Conservation (phyloP, 2,113 vertebrate species). For the Philantomba maxwellii region DNA sequence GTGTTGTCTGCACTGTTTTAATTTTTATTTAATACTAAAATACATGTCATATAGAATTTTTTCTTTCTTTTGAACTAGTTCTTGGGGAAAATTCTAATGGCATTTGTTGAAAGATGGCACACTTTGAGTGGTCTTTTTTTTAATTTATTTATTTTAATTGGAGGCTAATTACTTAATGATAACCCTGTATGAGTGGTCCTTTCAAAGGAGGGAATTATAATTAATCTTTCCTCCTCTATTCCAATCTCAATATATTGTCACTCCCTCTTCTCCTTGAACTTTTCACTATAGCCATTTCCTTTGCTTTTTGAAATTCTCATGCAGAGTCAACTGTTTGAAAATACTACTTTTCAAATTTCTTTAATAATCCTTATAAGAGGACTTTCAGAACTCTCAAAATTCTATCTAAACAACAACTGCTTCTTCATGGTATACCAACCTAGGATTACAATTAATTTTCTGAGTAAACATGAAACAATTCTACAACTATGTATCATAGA, state of each 20-base stretch:
- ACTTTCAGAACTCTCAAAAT: slow-evolving; percentile 1
- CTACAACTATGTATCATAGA: slow-evolving; percentile 64
- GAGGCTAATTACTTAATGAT: too few species aligned
- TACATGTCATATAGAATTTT: neutral
- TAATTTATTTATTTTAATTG: too few species aligned
- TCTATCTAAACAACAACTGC: slow-evolving; percentile 48
- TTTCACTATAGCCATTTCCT: neutral
- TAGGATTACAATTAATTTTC: slow-evolving; percentile 65
- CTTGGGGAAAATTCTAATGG: neutral
- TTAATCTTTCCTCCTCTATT: slow-evolving; percentile 5
- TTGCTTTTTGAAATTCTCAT: slow-evolving; percentile 4
- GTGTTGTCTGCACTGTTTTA: neutral
- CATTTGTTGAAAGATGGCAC: slow-evolving; percentile 3
- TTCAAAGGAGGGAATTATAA: neutral
- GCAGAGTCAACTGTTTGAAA: neutral
- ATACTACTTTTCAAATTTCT: neutral
- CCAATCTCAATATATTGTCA: neutral
- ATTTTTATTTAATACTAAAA: slow-evolving; percentile 22
- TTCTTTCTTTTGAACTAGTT: slow-evolving; percentile 20
- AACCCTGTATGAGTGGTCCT: neutral
- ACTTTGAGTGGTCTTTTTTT: neutral
- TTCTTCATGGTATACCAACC: slow-evolving; percentile 57
- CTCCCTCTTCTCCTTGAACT: neutral
- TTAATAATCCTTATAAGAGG: slow-evolving; percentile 27
- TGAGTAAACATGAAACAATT: slow-evolving; percentile 61